Evolutionary conservation across 23 tunicate genomes (phyloP).

Genomic region (Halocynthia roretzi): DNA sequence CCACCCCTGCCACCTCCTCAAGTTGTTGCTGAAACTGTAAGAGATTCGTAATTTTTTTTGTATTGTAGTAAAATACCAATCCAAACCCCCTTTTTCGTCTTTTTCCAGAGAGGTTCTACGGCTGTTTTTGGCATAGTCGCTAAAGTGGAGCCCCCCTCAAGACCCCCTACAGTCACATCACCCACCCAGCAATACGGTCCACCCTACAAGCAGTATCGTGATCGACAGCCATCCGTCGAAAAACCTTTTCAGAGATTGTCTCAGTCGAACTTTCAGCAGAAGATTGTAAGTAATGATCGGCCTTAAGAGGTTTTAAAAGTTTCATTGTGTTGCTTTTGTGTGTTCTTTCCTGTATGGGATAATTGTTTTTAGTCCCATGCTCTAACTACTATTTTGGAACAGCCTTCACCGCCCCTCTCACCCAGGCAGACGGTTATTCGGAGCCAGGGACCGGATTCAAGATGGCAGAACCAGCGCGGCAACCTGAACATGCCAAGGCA

Average conservation of each 20-base stretch:
- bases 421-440: not conserved
- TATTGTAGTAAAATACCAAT: not conserved
- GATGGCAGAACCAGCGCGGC: no score
- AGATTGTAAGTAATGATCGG: no score
- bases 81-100: not conserved
- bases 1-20: not conserved
- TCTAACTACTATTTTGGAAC: constrained; percentile 30
- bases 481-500: no score
- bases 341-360: not conserved
- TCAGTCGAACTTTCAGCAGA: not conserved
- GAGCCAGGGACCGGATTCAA: no score
- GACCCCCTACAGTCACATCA: constrained; percentile 7
- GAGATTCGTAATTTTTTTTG: not conserved
- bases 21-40: constrained; percentile 8
- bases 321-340: not conserved
- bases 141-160: constrained; percentile 39
- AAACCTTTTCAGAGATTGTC: not conserved
- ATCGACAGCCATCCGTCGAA: not conserved
- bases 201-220: not conserved
- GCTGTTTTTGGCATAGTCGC: constrained; percentile 84
- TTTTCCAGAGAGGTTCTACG: constrained; percentile 4
- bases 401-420: constrained; percentile 29
- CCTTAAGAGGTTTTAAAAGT: no score
- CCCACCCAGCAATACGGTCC: not conserved
- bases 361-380: constrained; percentile 3